Percentiles rank a stretch among this genome's conserved stretches.
Conservation (phyloP, 2,888 invertebrate species). For the Callyntrura sp. region DNA sequence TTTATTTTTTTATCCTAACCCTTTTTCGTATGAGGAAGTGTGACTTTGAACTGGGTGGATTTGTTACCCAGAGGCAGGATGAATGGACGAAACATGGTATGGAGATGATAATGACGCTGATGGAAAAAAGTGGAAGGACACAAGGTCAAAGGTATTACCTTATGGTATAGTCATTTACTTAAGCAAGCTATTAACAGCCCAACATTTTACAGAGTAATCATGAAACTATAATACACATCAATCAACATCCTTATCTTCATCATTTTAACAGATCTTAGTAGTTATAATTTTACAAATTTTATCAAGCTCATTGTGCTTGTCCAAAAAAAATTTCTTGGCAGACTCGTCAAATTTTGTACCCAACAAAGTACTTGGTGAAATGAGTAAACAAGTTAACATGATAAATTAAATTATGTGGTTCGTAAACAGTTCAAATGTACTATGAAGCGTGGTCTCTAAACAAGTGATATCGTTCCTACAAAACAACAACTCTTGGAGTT, state of each 20-base stretch:
- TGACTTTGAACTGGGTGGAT: slow-evolving; percentile 59
- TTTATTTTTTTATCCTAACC: not conserved
- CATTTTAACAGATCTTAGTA: slow-evolving; percentile 24
- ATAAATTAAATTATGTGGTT: not conserved
- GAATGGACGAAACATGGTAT: slow-evolving; percentile 61
- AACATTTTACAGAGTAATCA: slow-evolving; percentile 53
- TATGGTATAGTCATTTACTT: slow-evolving; percentile 36
- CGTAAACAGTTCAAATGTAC: slow-evolving; percentile 1
- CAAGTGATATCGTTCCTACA: not conserved
- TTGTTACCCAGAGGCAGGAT: slow-evolving; percentile 55
- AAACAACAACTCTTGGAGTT: not conserved
- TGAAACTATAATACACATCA: slow-evolving; percentile 50
- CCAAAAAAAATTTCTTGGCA: slow-evolving; percentile 47
- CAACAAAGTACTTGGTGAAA: not conserved
- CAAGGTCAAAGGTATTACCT: slow-evolving; percentile 67
- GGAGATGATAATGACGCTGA: slow-evolving; percentile 28
- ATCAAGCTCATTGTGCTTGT: slow-evolving; percentile 41
- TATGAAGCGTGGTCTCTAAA: slow-evolving; percentile 5
- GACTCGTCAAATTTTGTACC: not conserved
- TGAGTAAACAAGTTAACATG: slow-evolving; percentile 10
- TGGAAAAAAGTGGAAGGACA: slow-evolving; percentile 71
- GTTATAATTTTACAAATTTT: slow-evolving; percentile 21
- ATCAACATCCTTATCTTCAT: slow-evolving; percentile 59
- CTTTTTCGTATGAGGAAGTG: slow-evolving; percentile 64
- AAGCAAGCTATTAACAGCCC: slow-evolving; percentile 30